Evolutionary conservation across 30 jellyfish, hydroid and myxozoan species (phyloP).

Genomic region (Aurelia coerulea): DNA sequence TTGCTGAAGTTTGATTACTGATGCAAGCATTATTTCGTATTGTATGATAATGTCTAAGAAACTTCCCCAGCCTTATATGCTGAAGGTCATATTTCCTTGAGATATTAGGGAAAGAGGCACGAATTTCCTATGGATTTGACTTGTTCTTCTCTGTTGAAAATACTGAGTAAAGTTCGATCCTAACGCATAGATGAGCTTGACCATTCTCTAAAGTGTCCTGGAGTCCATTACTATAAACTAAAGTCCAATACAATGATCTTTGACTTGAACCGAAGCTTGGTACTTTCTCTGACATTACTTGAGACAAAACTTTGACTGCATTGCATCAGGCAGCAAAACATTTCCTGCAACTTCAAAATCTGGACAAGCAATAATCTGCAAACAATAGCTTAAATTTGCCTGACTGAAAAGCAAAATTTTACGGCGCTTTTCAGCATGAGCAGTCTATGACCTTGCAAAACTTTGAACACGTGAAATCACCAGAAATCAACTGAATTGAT

Average conservation of each 20-base stretch:
- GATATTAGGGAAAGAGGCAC: no score
- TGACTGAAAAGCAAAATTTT: conserved; percentile 35
- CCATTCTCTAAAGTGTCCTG: neutral
- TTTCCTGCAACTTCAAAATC: conserved; percentile 76
- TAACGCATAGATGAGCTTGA: no score
- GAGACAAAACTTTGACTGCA: neutral
- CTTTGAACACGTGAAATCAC: conserved; percentile 34
- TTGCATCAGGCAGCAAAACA: neutral
- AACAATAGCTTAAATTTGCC: conserved; percentile 32
- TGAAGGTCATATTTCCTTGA: no score
- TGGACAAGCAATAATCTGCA: conserved; percentile 66
- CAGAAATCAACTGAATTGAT: neutral
- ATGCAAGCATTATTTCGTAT: no score
- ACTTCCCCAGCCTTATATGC: no score
- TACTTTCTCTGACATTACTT: neutral
- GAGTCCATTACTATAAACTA: neutral
- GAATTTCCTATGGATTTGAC: no score
- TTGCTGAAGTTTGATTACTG: no score
- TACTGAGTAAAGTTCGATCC: no score
- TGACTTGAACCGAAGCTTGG: neutral
- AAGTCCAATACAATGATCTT: conserved; percentile 9
- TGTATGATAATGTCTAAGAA: no score
- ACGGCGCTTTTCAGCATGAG: conserved; percentile 34
- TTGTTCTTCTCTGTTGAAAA: no score
- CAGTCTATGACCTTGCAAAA: conserved; percentile 44